Percentiles rank a stretch among this genome's conserved stretches.
These are phyloP conservation scores for Sigmodon hispidus DNA, from an alignment of 2,113 vertebrate genomes.

Conservation along the genomic window DNA sequence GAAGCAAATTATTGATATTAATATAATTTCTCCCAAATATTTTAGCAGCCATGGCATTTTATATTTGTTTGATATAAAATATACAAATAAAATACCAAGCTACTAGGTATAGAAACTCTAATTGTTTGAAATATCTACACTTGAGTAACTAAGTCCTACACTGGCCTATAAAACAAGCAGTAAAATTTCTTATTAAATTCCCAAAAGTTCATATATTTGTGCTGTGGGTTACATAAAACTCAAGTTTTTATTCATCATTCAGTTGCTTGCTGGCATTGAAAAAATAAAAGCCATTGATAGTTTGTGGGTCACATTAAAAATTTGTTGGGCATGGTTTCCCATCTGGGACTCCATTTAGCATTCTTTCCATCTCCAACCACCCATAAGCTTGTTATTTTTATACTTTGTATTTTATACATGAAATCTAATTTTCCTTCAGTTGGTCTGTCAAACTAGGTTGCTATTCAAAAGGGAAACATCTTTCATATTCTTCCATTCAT, in stretches of 20 bases:
- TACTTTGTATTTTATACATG: neutral
- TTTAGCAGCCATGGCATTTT: neutral
- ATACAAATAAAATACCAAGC: neutral
- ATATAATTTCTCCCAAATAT: neutral
- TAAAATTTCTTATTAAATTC: neutral
- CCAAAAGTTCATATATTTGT: neutral
- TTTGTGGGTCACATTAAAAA: neutral
- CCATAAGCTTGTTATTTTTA: neutral
- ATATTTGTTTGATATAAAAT: neutral
- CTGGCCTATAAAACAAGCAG: neutral
- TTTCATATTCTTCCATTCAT: constrained; percentile 52
- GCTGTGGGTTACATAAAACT: neutral
- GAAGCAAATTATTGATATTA: neutral
- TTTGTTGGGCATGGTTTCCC: neutral
- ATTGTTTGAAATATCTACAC: neutral
- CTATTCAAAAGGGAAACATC: neutral
- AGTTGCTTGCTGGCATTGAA: neutral
- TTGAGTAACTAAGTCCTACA: neutral
- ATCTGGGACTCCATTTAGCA: neutral
- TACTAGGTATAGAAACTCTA: neutral
- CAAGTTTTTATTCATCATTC: neutral
- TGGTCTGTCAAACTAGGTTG: neutral
- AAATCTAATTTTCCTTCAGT: neutral
- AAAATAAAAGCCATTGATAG: neutral
- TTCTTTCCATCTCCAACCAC: neutral